phyloP scores from a whole-genome alignment of 2,888 invertebrate genomes.

The Buathra laborator region DNA sequence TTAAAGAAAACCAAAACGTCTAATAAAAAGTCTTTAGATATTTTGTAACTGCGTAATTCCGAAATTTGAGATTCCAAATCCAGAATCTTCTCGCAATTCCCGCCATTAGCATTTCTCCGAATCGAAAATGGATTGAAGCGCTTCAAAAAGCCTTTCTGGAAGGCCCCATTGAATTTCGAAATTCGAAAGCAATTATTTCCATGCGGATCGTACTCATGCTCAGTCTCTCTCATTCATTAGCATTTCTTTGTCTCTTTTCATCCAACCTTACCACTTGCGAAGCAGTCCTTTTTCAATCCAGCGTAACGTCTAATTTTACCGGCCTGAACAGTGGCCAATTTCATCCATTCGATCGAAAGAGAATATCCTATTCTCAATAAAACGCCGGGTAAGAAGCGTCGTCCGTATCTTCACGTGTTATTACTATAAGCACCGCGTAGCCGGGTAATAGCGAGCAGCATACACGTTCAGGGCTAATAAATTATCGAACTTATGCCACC shows the following conservation, averaged over 20 bases:
- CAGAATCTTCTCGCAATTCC: neutral
- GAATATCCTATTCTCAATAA: neutral
- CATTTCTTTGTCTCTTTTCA: neutral
- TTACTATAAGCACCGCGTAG: conserved; percentile 3
- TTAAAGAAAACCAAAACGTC: neutral
- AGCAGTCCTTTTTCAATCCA: neutral
- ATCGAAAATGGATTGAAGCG: no score
- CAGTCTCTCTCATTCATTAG: no score
- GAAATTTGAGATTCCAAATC: neutral
- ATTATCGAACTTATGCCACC: conserved; percentile 67
- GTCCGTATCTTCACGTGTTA: neutral
- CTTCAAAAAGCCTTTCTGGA: no score
- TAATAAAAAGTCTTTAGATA: neutral
- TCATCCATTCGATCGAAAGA: neutral
- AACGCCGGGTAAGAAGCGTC: neutral
- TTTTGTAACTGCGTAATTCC: neutral
- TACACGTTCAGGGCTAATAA: conserved; percentile 52
- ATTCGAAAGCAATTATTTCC: no score
- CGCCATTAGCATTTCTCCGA: no score
- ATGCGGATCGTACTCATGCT: no score
- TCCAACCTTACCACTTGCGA: neutral
- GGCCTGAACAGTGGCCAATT: neutral
- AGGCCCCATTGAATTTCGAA: no score
- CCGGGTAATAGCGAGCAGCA: conserved; percentile 40
- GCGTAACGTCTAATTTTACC: neutral